Percentiles rank a stretch among this genome's conserved stretches.
Evolutionary conservation across 1,140 invertebrate species (phyloP).

Genomic region (Ceratina japonica): DNA sequence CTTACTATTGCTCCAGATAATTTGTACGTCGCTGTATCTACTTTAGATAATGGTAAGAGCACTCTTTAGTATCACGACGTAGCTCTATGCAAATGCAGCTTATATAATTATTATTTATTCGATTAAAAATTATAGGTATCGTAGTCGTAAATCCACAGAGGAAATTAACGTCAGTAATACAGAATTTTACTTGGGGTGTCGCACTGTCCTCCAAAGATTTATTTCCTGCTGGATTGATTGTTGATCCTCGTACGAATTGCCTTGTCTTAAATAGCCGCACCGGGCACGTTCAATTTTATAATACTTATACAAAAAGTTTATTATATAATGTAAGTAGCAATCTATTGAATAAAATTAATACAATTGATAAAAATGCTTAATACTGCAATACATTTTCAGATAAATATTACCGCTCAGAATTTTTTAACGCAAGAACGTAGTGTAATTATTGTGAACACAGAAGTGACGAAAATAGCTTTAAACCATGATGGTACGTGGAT

Average conservation of each 20-base stretch:
- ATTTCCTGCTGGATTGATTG: slow-evolving; percentile 84
- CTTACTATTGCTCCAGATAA: slow-evolving; percentile 85
- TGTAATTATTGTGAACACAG: slow-evolving; percentile 83
- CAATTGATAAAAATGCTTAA: slow-evolving; percentile 1
- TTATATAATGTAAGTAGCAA: slow-evolving; percentile 86
- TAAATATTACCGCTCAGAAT: slow-evolving; percentile 89
- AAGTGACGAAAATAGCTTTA: slow-evolving; percentile 85
- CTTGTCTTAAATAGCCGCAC: slow-evolving; percentile 88
- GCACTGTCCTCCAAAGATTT: slow-evolving; percentile 74
- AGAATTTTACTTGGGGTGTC: slow-evolving; percentile 84
- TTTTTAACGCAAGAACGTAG: slow-evolving; percentile 83
- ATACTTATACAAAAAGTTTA: slow-evolving; percentile 83
- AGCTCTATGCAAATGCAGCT: background rate
- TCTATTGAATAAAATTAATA: slow-evolving; percentile 23
- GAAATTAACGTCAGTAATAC: slow-evolving; percentile 82
- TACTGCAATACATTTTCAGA: slow-evolving; percentile 76
- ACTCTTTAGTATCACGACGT: slow-evolving; percentile 61
- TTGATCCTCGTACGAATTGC: slow-evolving; percentile 84
- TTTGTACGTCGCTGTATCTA: slow-evolving; percentile 83
- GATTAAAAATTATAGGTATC: slow-evolving; percentile 78
- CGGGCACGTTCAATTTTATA: slow-evolving; percentile 91
- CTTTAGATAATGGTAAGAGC: slow-evolving; percentile 85
- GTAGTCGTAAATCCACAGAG: slow-evolving; percentile 84
- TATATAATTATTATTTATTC: background rate
- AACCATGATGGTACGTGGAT: slow-evolving; percentile 87